A percentile compares a stretch with the other conserved stretches of the same genome.
phyloP scores from a whole-genome alignment of 2,797 vertebrate species.

The Xerus rutilus region DNA sequence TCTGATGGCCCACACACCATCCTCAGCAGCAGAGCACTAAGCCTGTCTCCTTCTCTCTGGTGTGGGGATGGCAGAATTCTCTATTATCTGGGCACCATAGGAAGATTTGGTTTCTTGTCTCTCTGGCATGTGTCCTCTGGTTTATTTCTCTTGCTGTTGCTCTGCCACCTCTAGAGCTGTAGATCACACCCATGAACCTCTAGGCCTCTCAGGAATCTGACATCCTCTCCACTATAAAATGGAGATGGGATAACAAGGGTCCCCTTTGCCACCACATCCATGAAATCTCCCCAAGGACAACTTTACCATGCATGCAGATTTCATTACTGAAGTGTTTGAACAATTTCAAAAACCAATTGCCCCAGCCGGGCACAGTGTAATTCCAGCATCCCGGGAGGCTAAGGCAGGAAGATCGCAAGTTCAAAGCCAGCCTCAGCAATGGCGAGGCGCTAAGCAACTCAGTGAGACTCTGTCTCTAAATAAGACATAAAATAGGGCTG shows the following conservation, averaged over 20 bases:
- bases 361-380: background rate
- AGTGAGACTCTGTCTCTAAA: no score
- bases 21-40: rapidly evolving
- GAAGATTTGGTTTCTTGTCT: background rate
- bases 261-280: background rate
- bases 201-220: background rate
- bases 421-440: no score
- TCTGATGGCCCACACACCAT: background rate
- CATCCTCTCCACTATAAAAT: background rate
- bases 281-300: background rate
- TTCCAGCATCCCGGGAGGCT: no score
- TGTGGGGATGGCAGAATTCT: background rate
- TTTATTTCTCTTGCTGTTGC: background rate
- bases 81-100: background rate
- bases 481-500: no score
- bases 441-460: no score
- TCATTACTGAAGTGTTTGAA: background rate
- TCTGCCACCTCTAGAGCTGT: background rate
- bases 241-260: background rate
- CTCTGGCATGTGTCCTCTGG: background rate
- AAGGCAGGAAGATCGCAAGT: no score
- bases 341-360: slow-evolving; percentile 33
- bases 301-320: background rate
- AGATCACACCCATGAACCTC: background rate
- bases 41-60: background rate